Evolutionary conservation across 2,113 vertebrate genomes (phyloP).

Genomic region (Pachypanchax playfairii): DNA sequence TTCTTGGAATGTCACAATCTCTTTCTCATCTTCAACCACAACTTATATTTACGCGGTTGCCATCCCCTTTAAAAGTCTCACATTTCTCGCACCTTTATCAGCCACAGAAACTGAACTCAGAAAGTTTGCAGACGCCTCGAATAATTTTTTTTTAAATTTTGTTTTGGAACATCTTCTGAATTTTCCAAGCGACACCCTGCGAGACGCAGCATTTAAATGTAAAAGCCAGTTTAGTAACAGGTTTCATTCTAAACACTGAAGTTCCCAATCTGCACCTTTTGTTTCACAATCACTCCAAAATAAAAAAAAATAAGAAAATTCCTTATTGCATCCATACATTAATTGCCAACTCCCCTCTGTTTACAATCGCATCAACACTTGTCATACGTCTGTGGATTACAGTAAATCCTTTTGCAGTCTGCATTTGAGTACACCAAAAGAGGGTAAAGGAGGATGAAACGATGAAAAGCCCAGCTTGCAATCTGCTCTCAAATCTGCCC

Average conservation of each 20-base stretch:
- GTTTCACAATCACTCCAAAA: constrained; percentile 31
- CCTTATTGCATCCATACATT: constrained; percentile 11
- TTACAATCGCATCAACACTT: constrained; percentile 40
- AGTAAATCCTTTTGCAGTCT: constrained; percentile 49
- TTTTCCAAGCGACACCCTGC: no score
- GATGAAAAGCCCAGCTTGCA: constrained; percentile 27
- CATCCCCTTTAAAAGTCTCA: no score
- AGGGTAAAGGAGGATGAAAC: constrained; percentile 5
- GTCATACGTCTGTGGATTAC: constrained; percentile 50
- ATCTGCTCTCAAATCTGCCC: constrained; percentile 54
- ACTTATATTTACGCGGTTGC: no score
- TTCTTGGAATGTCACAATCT: no score
- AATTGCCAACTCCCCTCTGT: constrained; percentile 20
- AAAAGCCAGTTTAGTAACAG: constrained; percentile 16
- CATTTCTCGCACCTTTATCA: no score
- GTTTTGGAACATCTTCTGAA: no score
- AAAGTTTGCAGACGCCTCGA: no score
- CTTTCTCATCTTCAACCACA: no score
- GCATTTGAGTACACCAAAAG: constrained; percentile 32
- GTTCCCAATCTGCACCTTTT: not conserved
- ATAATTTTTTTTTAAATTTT: constrained; percentile 28
- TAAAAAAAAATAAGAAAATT: constrained; percentile 13
- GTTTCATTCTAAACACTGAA: constrained; percentile 10
- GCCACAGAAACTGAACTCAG: no score
- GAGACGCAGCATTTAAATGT: no score